Base-by-base conservation (phyloP, 2,113 vertebrate genomes). In the Phrynosoma blainvillii region DNA sequence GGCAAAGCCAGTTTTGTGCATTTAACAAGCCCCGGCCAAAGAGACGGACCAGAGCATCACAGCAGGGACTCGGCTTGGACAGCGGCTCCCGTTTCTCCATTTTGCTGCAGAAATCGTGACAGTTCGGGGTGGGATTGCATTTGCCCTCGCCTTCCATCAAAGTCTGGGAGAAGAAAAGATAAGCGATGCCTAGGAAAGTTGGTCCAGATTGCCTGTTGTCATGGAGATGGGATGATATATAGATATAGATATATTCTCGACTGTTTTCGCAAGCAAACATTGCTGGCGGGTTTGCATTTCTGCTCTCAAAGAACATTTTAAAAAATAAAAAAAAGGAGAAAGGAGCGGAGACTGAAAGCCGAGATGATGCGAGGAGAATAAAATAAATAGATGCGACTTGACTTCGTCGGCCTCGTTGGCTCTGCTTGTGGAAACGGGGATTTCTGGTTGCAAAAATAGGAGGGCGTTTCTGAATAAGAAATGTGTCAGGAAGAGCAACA, bases 131-230 rank as follows among this genome's bases (percentile, higher is more conserved):
- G 36, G 2, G 40, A 30, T 13, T 10, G 13, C 23, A 11, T 21
- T 6, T 30, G 1, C 56, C 3, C 4, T 73, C 16, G 18, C 68
- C 4, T 14, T 12, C 82, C 21, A 74, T 84, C 68, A 73, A 56
- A 84, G 70, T 42, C 8, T n/a, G 32, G 25, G 21, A 81, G 66
- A 59, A 59, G 66, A 47, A 47, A 62, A 62, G 79, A 62, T 42
- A 81, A 87, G 36, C 23, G 68, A 21, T 36, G 78, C 77, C 85
- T 80, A 32, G 68, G 56, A 74, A 59, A 74, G 86, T 62, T 74
- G 13, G 79, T 36, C 85, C 52, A 52, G 68, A 42, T 71, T 81
- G 10, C 79, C 42, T 0, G 68, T 87, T 62, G 86, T 59, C 78
- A 81, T 47, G 78, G 86, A 47, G n/a, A 81, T 20, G 4, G 16